Conservation (phyloP, 1,140 invertebrate genomes). For the Monomorium pharaonis region DNA sequence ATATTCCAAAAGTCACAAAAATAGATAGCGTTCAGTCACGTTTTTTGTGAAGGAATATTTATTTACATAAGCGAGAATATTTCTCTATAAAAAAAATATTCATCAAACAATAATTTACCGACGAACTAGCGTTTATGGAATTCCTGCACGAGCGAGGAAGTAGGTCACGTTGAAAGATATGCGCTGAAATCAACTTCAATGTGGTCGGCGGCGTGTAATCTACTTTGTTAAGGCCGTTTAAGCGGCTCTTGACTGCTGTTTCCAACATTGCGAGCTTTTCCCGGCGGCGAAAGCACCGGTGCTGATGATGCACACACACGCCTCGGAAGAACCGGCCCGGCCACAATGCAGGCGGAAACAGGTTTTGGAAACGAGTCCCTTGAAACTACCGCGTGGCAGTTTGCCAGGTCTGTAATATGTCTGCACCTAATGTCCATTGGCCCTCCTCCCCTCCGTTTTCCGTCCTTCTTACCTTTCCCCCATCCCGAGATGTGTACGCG, state of each 20-base stretch:
- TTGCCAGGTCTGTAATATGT: constrained; percentile 67
- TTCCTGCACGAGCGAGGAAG: constrained; percentile 23
- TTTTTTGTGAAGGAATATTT: not conserved
- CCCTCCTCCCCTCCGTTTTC: not conserved
- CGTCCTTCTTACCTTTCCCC: not conserved
- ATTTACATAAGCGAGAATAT: not conserved
- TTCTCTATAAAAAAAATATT: not conserved
- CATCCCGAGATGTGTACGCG: constrained; percentile 17
- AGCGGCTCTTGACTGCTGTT: constrained; percentile 26
- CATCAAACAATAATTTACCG: constrained; percentile 7
- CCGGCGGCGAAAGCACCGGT: constrained; percentile 21
- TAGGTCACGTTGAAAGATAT: constrained; percentile 43
- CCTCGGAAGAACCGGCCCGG: constrained; percentile 41
- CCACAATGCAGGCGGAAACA: constrained; percentile 65
- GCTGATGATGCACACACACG: constrained; percentile 20
- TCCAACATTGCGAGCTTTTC: constrained; percentile 50
- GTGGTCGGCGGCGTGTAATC: constrained; percentile 43
- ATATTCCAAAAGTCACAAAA: not conserved
- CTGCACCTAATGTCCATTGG: constrained; percentile 59
- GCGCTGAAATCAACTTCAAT: constrained; percentile 14
- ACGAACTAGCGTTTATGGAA: constrained; percentile 28
- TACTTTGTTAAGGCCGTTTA: constrained; percentile 45
- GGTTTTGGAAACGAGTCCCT: constrained; percentile 68
- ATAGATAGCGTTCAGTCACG: not conserved
- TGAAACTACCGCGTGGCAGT: constrained; percentile 64